Evolutionary conservation across 2,113 vertebrate species (phyloP).

Genomic region (Myotis lucifugus): DNA sequence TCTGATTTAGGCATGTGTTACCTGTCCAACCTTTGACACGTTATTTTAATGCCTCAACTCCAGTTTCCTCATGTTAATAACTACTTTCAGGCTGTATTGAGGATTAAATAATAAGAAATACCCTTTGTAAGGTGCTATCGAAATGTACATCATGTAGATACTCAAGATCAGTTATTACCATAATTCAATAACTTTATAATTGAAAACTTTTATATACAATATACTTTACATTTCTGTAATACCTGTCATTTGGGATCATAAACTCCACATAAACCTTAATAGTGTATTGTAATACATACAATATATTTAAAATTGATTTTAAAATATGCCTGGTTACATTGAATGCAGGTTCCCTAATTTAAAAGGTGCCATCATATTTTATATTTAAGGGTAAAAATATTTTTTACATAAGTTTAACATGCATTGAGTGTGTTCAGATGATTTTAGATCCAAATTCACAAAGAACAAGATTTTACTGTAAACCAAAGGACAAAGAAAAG

Average conservation of each 20-base stretch:
- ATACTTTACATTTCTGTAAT: slow-evolving; percentile 53
- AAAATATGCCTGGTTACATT: neutral
- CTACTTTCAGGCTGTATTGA: neutral
- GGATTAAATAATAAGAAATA: neutral
- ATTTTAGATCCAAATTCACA: neutral
- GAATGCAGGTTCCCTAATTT: neutral
- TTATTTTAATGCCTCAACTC: neutral
- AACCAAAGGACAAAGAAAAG: slow-evolving; percentile 12
- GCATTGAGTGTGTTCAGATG: neutral
- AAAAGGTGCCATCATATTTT: slow-evolving; percentile 2
- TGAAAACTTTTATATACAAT: slow-evolving; percentile 41
- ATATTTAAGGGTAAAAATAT: slow-evolving; percentile 3
- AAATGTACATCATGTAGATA: neutral
- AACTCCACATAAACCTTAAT: slow-evolving; percentile 26
- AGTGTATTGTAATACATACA: neutral
- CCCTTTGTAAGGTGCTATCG: neutral
- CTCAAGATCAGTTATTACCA: slow-evolving; percentile 7
- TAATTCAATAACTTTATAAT: slow-evolving; percentile 57
- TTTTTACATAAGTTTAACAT: slow-evolving; percentile 12
- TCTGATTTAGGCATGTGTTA: neutral
- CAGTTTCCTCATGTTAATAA: neutral
- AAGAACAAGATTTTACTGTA: neutral
- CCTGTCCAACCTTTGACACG: neutral
- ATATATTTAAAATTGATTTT: neutral
- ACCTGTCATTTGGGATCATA: slow-evolving; percentile 23